Conservation (phyloP, 2,113 vertebrate species). For the Esox niger region DNA sequence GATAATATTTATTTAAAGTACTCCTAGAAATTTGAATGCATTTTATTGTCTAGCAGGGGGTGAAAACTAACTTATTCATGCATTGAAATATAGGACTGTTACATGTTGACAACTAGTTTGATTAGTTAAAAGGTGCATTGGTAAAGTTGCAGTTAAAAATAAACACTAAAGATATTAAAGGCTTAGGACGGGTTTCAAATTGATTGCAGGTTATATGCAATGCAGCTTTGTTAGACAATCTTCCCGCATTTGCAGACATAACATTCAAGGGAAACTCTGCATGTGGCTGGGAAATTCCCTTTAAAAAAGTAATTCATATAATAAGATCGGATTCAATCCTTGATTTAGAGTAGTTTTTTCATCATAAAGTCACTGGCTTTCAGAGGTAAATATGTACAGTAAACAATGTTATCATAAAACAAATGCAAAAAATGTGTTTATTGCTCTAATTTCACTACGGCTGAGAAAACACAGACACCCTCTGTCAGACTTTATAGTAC, state of each 20-base stretch:
- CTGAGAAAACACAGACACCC: not conserved
- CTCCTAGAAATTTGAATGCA: not conserved
- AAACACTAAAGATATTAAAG: not conserved
- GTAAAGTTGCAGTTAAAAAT: not conserved
- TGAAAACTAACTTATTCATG: not conserved
- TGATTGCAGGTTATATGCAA: no score
- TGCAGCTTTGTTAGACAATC: no score
- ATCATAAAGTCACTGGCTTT: no score
- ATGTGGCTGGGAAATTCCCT: no score
- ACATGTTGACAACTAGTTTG: not conserved
- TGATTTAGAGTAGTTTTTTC: no score
- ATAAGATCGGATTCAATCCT: no score
- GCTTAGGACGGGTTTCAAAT: not conserved
- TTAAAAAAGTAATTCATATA: no score
- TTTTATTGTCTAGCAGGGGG: not conserved
- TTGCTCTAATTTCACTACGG: not conserved
- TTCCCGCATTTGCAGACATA: no score
- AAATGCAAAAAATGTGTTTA: not conserved
- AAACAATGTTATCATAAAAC: no score
- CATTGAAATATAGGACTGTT: not conserved
- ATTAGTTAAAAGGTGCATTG: not conserved
- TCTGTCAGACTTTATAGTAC: not conserved
- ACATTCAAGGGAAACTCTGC: no score
- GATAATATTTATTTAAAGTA: slow-evolving; percentile 8
- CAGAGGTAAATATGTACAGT: no score